Conservation (phyloP, 2,888 invertebrate genomes). For the Callyntrura sp. region DNA sequence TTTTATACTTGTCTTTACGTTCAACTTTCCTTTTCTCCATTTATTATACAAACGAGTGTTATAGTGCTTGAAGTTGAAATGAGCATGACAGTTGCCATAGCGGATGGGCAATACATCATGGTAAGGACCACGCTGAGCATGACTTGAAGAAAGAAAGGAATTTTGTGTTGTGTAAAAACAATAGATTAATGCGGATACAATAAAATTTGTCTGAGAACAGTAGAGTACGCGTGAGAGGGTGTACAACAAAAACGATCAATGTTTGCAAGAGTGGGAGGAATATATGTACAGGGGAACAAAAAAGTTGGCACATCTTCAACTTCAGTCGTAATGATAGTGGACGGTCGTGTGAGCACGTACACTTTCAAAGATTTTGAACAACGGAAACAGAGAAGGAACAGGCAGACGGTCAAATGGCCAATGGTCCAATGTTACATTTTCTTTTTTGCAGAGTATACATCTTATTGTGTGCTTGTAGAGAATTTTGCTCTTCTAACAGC, state of each 20-base stretch:
- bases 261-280: too few species aligned
- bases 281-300: neutral
- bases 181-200: conserved; percentile 29
- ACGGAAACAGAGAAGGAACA: neutral
- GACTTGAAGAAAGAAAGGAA: neutral
- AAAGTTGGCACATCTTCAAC: conserved; percentile 33
- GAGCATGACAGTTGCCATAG: too few species aligned
- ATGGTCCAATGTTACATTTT: too few species aligned
- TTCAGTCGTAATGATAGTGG: neutral
- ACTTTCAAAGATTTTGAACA: neutral
- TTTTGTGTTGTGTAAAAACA: conserved; percentile 9
- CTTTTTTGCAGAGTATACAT: too few species aligned
- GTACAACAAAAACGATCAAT: neutral
- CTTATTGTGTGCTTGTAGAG: too few species aligned
- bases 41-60: too few species aligned
- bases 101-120: too few species aligned
- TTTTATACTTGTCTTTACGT: too few species aligned
- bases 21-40: too few species aligned
- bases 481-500: too few species aligned
- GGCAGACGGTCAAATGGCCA: neutral
- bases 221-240: neutral
- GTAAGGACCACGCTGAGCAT: too few species aligned
- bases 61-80: too few species aligned
- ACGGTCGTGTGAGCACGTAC: neutral
- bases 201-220: conserved; percentile 14